phyloP scores from a whole-genome alignment of 64 coral and sea anemone genomes.

The Pocillopora verrucosa region DNA sequence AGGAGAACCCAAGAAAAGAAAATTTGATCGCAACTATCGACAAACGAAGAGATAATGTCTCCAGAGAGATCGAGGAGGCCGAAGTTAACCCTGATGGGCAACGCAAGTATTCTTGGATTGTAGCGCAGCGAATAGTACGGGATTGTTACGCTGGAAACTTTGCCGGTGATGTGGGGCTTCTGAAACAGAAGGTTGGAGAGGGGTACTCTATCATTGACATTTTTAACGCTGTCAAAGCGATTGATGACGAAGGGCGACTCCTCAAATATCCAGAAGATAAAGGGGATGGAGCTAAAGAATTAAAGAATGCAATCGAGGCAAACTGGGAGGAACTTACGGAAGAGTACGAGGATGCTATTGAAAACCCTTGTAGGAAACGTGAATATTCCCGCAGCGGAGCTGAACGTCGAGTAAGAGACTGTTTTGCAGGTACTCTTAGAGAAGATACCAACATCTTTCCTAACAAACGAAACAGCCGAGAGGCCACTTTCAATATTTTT shows the following conservation, averaged over 20 bases:
- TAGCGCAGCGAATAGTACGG: background rate
- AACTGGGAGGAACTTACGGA: background rate
- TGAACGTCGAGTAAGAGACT: background rate
- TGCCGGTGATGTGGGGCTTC: background rate
- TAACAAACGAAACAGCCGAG: background rate
- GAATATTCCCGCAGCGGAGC: background rate
- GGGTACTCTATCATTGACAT: background rate
- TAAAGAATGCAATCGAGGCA: background rate
- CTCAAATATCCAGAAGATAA: background rate
- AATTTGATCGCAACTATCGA: background rate
- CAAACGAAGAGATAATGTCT: background rate
- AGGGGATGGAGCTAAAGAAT: background rate
- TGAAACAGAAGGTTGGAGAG: background rate
- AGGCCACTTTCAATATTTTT: background rate
- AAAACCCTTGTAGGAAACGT: background rate
- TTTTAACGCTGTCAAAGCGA: background rate
- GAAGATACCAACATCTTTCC: background rate
- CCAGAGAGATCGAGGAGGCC: background rate
- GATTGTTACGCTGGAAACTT: slow-evolving; percentile 22
- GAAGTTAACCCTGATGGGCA: background rate
- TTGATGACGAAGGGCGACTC: background rate
- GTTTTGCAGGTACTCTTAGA: background rate
- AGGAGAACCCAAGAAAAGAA: background rate
- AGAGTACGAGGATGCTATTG: background rate
- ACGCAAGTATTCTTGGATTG: background rate